A percentile compares a stretch with the other conserved stretches of the same genome.
phyloP scores from a whole-genome alignment of 2,797 vertebrate genomes.

The Sparus aurata region DNA sequence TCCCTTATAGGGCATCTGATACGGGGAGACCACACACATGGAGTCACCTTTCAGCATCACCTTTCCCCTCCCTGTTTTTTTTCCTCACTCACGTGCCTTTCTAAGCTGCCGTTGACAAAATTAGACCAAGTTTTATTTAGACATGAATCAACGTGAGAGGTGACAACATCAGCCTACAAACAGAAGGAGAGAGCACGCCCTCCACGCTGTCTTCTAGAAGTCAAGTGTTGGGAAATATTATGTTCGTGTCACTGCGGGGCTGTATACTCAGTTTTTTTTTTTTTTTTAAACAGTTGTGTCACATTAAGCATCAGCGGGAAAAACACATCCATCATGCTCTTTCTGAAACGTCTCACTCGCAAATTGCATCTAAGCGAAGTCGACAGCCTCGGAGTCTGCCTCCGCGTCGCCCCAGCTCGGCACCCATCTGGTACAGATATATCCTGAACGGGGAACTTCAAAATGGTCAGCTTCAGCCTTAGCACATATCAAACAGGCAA shows the following conservation, averaged over 20 bases:
- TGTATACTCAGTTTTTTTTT: conserved; percentile 2
- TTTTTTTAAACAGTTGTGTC: conserved; percentile 48
- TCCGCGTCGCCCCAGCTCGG: conserved; percentile 10
- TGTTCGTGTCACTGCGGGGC: neutral
- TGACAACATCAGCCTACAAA: conserved; percentile 7
- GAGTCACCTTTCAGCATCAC: conserved; percentile 73
- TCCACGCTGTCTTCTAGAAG: neutral
- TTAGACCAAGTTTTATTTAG: conserved; percentile 16
- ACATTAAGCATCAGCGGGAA: conserved; percentile 45
- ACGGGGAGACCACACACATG: conserved; percentile 80
- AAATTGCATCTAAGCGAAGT: conserved; percentile 50
- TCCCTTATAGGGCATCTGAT: conserved; percentile 74
- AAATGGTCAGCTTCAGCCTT: conserved; percentile 59
- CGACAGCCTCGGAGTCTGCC: conserved; percentile 54
- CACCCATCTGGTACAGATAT: conserved; percentile 75
- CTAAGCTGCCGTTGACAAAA: conserved; percentile 9
- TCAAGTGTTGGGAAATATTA: neutral
- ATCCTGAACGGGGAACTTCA: conserved; percentile 55
- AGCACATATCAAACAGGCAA: conserved; percentile 43
- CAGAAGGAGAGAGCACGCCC: neutral
- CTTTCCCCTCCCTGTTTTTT: conserved; percentile 48
- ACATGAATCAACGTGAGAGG: conserved; percentile 19
- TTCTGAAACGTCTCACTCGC: conserved; percentile 54
- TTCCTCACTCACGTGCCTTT: conserved; percentile 8
- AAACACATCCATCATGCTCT: conserved; percentile 75